Evolutionary conservation across 2,113 vertebrate species (phyloP).

Genomic region (Camelus bactrianus): DNA sequence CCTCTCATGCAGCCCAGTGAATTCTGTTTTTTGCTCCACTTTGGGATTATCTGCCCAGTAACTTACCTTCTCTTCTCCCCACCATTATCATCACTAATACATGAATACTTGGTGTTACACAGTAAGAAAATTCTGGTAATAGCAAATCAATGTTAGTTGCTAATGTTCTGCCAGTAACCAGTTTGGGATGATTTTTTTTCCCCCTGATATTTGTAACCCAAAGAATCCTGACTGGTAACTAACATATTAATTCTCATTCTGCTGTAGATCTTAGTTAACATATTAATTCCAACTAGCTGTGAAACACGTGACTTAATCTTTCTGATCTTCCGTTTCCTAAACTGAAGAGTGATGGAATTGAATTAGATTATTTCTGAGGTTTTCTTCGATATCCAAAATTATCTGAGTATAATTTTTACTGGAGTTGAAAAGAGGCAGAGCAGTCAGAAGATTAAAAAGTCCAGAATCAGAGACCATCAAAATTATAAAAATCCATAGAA

Average conservation of each 20-base stretch:
- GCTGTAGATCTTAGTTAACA: neutral
- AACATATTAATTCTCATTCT: neutral
- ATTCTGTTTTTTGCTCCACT: neutral
- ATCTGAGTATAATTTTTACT: neutral
- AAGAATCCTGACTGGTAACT: neutral
- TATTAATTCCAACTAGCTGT: neutral
- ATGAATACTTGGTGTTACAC: neutral
- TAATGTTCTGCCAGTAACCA: neutral
- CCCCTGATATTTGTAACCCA: neutral
- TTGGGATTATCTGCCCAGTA: neutral
- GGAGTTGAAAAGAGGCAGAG: neutral
- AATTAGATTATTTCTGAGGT: neutral
- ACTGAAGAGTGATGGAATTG: neutral
- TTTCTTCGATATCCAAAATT: neutral
- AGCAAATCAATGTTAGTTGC: neutral
- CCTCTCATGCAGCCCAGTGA: neutral
- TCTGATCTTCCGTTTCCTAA: neutral
- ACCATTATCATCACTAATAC: neutral
- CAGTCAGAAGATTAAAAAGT: neutral
- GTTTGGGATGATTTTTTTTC: neutral
- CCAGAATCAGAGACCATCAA: neutral
- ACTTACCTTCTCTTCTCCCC: neutral
- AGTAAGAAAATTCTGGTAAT: neutral
- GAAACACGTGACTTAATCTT: neutral
- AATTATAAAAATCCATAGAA: neutral